Evolutionary conservation across 1,140 invertebrate genomes (phyloP), one percentile per base, ranked within the genome.

Genomic region (Drosophila ananassae): DNA sequence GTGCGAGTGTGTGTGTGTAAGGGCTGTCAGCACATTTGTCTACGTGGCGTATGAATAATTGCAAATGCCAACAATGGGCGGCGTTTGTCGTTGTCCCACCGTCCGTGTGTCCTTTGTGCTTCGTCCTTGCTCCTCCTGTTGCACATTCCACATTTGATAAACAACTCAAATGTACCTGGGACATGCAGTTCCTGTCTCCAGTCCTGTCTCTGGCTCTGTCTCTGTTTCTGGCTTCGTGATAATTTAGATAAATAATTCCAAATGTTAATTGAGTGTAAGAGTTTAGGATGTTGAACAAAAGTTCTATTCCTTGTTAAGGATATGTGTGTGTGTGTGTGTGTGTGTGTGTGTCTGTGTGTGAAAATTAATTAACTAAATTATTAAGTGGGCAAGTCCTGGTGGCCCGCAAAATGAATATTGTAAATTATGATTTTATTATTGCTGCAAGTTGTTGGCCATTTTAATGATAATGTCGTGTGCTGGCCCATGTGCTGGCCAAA

Each of bases 1-100:
- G n/a, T n/a, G n/a, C n/a, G n/a, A n/a, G n/a, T 62, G 39, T 51
- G 17, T 56, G 51, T 47, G 47, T 25, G 32, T 54, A 44, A 62
- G 39, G 67, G 57, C 82, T 87, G 82, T 87, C 82, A 79, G 78
- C 82, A 87, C 82, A 87, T 87, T 87, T 87, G 83, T 87, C 83
- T 87, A 89, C 83, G 75, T 87, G 82, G 82, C 82, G 75, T 87
- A 87, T 87, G 83, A 87, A 89, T 87, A 87, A 87, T 87, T 87
- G 82, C 82, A 76, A 79, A 87, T 87, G 82, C 82, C 82, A 87
- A 82, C 82, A 87, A 87, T 87, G 77, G 83, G 64, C 32, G 66
- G 60, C 82, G 82, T 85, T 85, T 85, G 77, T 78, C 61, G 17
- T 17, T 17, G 17, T 17, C 17, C 17, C 17, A 17, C 17, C 17